Conservation (phyloP, 2,888 invertebrate genomes). For the Aporophyla lueneburgensis region DNA sequence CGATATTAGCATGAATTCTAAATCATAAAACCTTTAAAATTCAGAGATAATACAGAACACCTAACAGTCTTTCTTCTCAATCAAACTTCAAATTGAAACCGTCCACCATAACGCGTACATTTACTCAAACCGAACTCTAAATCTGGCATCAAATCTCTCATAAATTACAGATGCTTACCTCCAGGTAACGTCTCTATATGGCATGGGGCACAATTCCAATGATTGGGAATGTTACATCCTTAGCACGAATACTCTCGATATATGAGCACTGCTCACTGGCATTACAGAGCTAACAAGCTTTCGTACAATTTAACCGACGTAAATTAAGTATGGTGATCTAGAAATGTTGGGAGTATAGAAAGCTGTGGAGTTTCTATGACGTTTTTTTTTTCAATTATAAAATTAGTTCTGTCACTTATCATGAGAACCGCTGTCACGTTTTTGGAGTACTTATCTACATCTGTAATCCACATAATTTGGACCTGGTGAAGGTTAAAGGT, state of each 20-base stretch:
- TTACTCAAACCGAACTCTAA: constrained; percentile 34
- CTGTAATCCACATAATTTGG: background rate
- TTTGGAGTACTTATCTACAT: background rate
- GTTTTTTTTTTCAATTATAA: background rate
- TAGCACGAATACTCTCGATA: constrained; percentile 63
- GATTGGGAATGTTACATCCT: constrained; percentile 67
- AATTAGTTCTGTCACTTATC: background rate
- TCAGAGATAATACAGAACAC: background rate
- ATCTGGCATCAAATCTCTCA: constrained; percentile 44
- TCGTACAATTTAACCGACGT: constrained; percentile 56
- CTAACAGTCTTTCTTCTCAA: background rate
- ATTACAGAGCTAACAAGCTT: constrained; percentile 65
- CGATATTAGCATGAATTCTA: background rate
- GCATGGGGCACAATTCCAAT: constrained; percentile 68
- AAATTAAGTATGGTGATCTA: constrained; percentile 53
- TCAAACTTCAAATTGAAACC: background rate
- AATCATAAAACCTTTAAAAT: background rate
- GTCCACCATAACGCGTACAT: constrained; percentile 11
- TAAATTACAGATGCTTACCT: constrained; percentile 53
- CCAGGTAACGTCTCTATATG: constrained; percentile 67
- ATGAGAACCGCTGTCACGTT: background rate
- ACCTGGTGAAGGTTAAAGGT: background rate
- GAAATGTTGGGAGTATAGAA: constrained; percentile 37
- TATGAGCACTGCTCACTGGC: constrained; percentile 54
- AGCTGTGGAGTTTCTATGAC: constrained; percentile 27